Base-by-base conservation (phyloP, 2,113 vertebrate species). In the Girardinichthys multiradiatus region DNA sequence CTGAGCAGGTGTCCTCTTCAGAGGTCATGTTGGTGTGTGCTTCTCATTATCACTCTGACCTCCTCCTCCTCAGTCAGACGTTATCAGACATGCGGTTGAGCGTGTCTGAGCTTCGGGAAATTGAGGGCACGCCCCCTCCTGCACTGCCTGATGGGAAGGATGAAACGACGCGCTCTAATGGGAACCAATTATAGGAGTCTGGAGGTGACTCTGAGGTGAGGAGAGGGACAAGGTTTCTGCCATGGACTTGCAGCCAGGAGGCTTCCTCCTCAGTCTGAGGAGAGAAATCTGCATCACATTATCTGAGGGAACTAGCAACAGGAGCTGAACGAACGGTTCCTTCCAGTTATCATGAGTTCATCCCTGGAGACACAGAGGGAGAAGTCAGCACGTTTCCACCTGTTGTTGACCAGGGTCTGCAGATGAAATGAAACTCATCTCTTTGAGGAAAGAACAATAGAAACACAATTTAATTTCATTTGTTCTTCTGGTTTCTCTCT, bases 51-150 rank as follows among this genome's bases (percentile, higher is more conserved):
- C 39, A 7, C 45, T 24, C 60, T 75, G 67, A 75, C 68, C 63
- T 45, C 29, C 31, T 64, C 24, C 35, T 11, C 51, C 59, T 21
- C 61, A 27, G 60, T 12, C 4, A n/a, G 66, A 77, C 73, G 80
- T 70, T 74, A 86, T 70, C 37, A 30, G 76, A 64, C 69, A n/a
- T 64, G 24, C 12, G 28, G 30, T n/a, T 2, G 13, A 70, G 72
- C 19, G 48, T 30, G 77, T 74, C 64, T 60, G 39, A 29, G 62
- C 58, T 64, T 68, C 31, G 0, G 68, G 68, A 77, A 81, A 85
- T 87, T 85, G 80, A 85, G 83, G 80, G 74, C 80, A 68, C 69
- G 59, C 68, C 77, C 86, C 77, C 64, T 75, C 64, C 48, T 83
- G 80, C 75, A 83, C n/a, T n/a, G n/a, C n/a, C n/a, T n/a, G n/a